Conservation (phyloP, 2,888 invertebrate genomes). For the Drosophila robusta region DNA sequence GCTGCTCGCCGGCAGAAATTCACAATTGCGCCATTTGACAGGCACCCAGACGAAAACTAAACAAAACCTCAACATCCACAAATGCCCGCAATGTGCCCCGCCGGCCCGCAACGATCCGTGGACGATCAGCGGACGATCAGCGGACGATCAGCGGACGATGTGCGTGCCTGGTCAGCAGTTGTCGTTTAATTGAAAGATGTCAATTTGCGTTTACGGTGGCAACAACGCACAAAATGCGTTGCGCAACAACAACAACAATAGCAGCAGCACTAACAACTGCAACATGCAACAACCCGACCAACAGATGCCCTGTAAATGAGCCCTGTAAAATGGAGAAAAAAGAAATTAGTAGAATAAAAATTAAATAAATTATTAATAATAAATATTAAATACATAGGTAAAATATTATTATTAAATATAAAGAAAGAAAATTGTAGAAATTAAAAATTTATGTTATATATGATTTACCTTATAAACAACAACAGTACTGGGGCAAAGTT, state of each 20-base stretch:
- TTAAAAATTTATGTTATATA: too few relatives aligned
- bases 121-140: conserved; percentile 21
- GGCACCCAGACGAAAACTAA: conserved; percentile 44
- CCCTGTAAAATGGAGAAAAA: too few relatives aligned
- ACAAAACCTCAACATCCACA: conserved; percentile 30
- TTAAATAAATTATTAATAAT: too few relatives aligned
- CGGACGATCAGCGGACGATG: conserved; percentile 40
- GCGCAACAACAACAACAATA: conserved; percentile 47
- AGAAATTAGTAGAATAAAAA: too few relatives aligned
- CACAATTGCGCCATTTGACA: conserved; percentile 74
- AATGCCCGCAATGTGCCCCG: neutral
- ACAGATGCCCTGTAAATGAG: conserved; percentile 20
- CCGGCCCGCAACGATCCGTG: neutral
- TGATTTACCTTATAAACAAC: too few relatives aligned
- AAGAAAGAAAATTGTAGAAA: too few relatives aligned
- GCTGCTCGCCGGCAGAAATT: conserved; percentile 42
- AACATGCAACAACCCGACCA: neutral
- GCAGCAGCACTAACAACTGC: too few relatives aligned
- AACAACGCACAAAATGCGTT: conserved; percentile 76
- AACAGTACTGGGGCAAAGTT: too few relatives aligned
- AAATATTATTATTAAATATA: too few relatives aligned
- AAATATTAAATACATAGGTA: too few relatives aligned
- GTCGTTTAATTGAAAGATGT: conserved; percentile 79
- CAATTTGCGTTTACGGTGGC: conserved; percentile 72
- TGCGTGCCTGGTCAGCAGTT: conserved; percentile 60